Percentiles rank a stretch among this genome's conserved stretches.
Conservation (phyloP, 2,888 invertebrate genomes). For the Drosophila macrospina region DNA sequence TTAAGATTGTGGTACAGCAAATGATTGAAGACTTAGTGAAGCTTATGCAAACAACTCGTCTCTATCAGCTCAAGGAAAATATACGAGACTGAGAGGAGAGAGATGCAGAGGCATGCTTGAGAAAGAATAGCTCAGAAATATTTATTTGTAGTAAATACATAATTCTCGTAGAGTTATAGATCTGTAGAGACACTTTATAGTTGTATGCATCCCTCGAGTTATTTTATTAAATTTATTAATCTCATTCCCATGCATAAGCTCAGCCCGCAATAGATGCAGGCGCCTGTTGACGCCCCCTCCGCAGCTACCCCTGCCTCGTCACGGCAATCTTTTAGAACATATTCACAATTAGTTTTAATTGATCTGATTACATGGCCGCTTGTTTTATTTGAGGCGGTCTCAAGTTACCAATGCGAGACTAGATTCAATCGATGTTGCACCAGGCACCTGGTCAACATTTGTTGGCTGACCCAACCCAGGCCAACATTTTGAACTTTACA, state of each 20-base stretch:
- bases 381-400: conserved; percentile 42
- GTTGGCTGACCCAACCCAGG: conserved; percentile 72
- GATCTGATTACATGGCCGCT: conserved; percentile 66
- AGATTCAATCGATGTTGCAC: conserved; percentile 67
- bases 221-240: not conserved
- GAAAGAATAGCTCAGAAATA: no score
- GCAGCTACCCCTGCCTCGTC: not conserved
- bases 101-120: no score
- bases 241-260: conserved; percentile 13
- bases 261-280: not conserved
- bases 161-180: no score
- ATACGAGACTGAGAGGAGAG: no score
- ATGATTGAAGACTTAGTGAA: conserved; percentile 9
- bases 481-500: conserved; percentile 63
- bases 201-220: not conserved
- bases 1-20: not conserved
- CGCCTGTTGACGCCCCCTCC: not conserved
- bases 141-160: no score
- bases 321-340: conserved; percentile 23
- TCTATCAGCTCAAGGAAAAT: no score
- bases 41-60: no score
- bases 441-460: conserved; percentile 72
- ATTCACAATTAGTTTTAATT: conserved; percentile 70
- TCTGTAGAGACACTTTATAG: no score
- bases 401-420: conserved; percentile 51